These are phyloP conservation scores for Actinostola sp. DNA, from an alignment of 92 coral and sea anemone genomes.

Conservation along the genomic window DNA sequence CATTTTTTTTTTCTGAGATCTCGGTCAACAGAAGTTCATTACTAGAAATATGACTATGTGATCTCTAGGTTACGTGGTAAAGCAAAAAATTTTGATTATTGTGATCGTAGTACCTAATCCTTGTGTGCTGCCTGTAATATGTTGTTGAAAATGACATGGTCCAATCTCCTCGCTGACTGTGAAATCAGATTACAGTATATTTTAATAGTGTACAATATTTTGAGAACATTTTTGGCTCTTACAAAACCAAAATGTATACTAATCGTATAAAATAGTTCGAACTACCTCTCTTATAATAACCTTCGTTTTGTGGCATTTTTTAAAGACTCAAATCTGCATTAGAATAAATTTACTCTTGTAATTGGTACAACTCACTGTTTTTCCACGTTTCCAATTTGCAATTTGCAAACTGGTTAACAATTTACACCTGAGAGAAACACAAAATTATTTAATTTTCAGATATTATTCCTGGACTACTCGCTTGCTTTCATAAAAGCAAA, in stretches of 20 bases:
- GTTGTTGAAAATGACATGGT: too few species aligned
- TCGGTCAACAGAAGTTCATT: slow-evolving; percentile 32
- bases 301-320: slow-evolving; percentile 20
- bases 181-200: slow-evolving; percentile 12
- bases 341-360: slow-evolving; percentile 15
- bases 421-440: slow-evolving; percentile 20
- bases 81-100: slow-evolving; percentile 1
- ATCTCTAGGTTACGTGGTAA: slow-evolving; percentile 20
- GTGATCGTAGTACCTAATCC: too few species aligned
- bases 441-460: slow-evolving; percentile 3
- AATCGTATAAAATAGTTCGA: background rate
- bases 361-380: slow-evolving; percentile 27
- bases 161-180: background rate
- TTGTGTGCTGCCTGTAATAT: too few species aligned
- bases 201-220: background rate
- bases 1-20: slow-evolving; percentile 13
- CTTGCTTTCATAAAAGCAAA: background rate
- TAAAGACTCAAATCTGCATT: slow-evolving; percentile 31
- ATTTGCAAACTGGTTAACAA: slow-evolving; percentile 23
- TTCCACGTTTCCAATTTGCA: slow-evolving; percentile 16
- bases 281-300: background rate
- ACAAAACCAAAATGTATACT: background rate
- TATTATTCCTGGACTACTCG: background rate
- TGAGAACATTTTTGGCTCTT: slow-evolving; percentile 1
- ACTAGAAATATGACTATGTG: slow-evolving; percentile 15